Base-by-base conservation (phyloP, 2,113 vertebrate genomes). In the Coreoperca whiteheadi region DNA sequence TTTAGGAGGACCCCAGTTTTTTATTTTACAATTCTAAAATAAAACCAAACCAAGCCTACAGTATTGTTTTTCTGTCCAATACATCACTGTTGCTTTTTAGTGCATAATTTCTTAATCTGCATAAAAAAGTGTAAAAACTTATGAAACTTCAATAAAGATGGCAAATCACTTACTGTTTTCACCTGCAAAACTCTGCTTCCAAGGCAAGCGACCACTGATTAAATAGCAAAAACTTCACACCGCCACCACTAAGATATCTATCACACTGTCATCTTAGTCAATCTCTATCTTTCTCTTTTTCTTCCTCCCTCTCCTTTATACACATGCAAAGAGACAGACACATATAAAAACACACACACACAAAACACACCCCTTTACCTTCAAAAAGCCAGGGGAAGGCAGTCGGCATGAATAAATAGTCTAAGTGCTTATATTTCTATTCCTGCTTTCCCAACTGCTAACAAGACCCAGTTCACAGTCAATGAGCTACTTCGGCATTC, bases 391-490 rank as follows among this genome's bases (percentile, higher is more conserved):
- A 88, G 88, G 83, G 88, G 79, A 91, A 86, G 61, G 89, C 88
- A 91, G 88, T 89, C 87, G 65, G 93, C 91, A 94, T 95, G 93
- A 94, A 94, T 95, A 95, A 92, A 91, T 89, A 93, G 89, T 89
- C 89, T 94, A 91, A 94, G 93, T 94, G 93, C 89, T 92, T 88
- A 91, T 94, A 95, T 95, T 95, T 94, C 90, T 94, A 93, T 94
- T 93, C 93, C 94, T 94, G 91, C 94, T 93, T 92, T 94, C 91
- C 91, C 93, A 93, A 94, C 95, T 94, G 93, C 92, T 94, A 95
- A 95, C 93, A 96, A 95, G 93, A 95, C 91, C 92, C 92, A 94
- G 93, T 95, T 94, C 94, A 94, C 93, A 95, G 93, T 94, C 94
- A 95, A 95, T 94, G 94, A 95, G 92, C 93, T 94, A 92, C 93